Evolutionary conservation across 2,797 vertebrate genomes (phyloP), one percentile per base, ranked within the genome.

Genomic region (Amniataba percoides): DNA sequence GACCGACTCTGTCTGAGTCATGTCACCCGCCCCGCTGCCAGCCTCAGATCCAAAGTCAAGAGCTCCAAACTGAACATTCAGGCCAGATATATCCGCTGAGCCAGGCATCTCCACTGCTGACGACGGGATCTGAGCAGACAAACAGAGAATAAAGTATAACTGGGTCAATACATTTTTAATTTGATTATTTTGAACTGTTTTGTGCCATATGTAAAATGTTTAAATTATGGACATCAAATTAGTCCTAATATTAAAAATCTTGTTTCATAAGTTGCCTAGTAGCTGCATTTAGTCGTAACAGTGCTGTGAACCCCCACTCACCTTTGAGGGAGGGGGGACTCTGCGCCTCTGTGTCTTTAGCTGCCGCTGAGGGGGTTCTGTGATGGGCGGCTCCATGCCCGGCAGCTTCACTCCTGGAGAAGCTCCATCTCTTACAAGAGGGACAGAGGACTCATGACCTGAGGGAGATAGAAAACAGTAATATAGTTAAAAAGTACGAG

Each of bases 51-150:
- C 97, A 92, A 99, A 99, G 92, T 99, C 97, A 52, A 99, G 92
- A 59, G 98, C 97, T 43, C 98, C 98, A 89, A 99, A 99, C 90
- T 99, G 98, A 86, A 99, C 96, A 77, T 99, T 98, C 81, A 99
- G 94, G 31, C 96, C 98, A 31, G 95, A 95, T 71, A 99, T 82
- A 36, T 99, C 98, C 16, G 97, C 90, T 43, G 96, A 97, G 55
- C 97, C 98, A 1, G 98, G 98, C 98, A 99, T 99, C 91, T 99
- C 98, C 82, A 99, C 98, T 46, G 98, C 98, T 23, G 97, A 97
- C 0, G 96, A 96, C 5, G 98, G 97, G 87, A 97, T 98, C 98
- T 99, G 92, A 71, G 68, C 51, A 45, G 23, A 87, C 13, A 82
- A 27, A 51, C 10, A 21, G 1, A 2, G 0, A 5, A 43, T 51